A percentile compares a stretch with the other conserved stretches of the same genome.
These are phyloP conservation scores for Machaerirhynchus nigripectus DNA, from an alignment of 2,113 vertebrate species.

Conservation along the genomic window DNA sequence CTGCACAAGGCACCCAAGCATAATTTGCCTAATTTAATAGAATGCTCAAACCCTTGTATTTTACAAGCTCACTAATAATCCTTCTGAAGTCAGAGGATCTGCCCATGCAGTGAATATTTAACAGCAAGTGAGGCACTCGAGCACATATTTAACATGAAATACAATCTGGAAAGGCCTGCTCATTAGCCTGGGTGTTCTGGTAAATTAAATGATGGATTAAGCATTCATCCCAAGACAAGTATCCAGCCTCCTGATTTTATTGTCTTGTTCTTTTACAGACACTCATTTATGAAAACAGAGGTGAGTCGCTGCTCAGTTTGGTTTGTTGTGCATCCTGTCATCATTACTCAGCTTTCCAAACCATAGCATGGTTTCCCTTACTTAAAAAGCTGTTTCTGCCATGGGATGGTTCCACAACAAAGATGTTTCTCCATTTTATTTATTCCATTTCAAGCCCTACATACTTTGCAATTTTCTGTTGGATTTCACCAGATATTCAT, in stretches of 20 bases:
- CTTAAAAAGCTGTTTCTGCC: not conserved
- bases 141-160: not conserved
- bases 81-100: not conserved
- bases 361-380: not conserved
- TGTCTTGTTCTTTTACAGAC: not conserved
- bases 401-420: not conserved
- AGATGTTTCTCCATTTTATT: not conserved
- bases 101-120: not conserved
- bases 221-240: not conserved
- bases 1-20: not conserved
- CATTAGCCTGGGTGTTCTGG: not conserved
- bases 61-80: not conserved
- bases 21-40: not conserved
- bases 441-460: not conserved
- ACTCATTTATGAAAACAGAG: not conserved
- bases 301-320: not conserved
- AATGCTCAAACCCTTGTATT: not conserved
- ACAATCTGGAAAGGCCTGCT: not conserved
- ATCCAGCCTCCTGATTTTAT: not conserved
- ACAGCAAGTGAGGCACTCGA: not conserved
- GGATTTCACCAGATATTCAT: not conserved
- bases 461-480: not conserved
- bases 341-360: not conserved
- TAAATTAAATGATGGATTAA: not conserved
- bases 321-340: not conserved